Evolutionary conservation across 2,113 vertebrate genomes (phyloP), one percentile per base, ranked within the genome.

Genomic region (Amazona vittata): DNA sequence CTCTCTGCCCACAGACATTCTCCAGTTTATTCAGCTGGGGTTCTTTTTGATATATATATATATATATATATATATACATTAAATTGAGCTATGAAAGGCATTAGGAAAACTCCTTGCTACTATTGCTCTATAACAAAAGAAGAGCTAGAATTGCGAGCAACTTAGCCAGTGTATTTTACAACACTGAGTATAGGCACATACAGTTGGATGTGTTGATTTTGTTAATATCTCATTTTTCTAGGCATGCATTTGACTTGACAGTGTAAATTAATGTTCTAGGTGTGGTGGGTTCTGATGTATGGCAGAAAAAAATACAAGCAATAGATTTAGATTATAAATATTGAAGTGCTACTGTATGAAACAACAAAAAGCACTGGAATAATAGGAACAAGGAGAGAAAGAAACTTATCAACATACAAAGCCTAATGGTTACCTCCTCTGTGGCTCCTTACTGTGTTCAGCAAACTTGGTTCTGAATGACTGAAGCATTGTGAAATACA

Each of bases 241-340:
- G 16, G 3, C 0, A 0, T 68, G 9, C 47, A 52, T 85, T 91
- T 78, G 39, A 64, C 44, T 85, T 85, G 65, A 41, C 77, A 62
- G 25, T 28, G 35, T 21, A 94, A 95, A 95, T 89, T 86, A 89
- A 79, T 87, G 24, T 79, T 53, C 44, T 65, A 69, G 39, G 20
- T 68, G 17, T 49, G 19, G 14, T 70, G 22, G 5, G 31, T 79
- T 93, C 78, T 64, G 73, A 91, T 14, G 9, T 82, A 50, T 64
- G 9, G 35, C 74, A 82, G 69, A 60, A 68, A 84, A 79, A 79
- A 80, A 25, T 5, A 22, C 0, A 6, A 86, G 17, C 33, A 82
- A 84, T 94, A 62, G 49, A 69, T 89, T 62, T 6, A 76, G 29
- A 12, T 95, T 94, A 86, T 83, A 89, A 93, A 79, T 94, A 91